Conservation (phyloP, 2,113 vertebrate species). For the Bostrychus sinensis region DNA sequence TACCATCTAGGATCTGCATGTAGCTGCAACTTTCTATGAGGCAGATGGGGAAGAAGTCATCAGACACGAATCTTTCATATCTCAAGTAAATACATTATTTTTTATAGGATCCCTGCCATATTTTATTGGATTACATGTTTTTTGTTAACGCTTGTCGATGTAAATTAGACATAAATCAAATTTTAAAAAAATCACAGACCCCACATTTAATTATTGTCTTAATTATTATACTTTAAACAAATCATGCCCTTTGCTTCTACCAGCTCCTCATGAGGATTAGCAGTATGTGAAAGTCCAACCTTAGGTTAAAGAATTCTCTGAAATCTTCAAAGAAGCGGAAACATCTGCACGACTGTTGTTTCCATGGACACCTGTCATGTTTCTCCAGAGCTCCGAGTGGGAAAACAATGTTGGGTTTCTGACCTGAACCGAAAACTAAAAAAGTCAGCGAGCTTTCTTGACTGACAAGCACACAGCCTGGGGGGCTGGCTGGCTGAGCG, state of each 20-base stretch:
- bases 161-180: not conserved
- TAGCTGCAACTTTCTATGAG: slow-evolving; percentile 56
- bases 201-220: not conserved
- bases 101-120: not conserved
- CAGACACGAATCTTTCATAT: too few species aligned
- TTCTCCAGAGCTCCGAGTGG: slow-evolving; percentile 58
- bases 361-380: slow-evolving; percentile 80
- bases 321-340: slow-evolving; percentile 67
- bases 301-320: slow-evolving; percentile 42
- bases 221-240: slow-evolving; percentile 20
- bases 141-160: not conserved
- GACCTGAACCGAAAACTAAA: slow-evolving; percentile 68
- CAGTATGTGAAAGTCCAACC: slow-evolving; percentile 33
- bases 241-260: slow-evolving; percentile 7
- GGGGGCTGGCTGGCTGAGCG: slow-evolving; percentile 64
- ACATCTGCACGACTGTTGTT: slow-evolving; percentile 71
- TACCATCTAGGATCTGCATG: slow-evolving; percentile 60
- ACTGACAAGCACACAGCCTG: slow-evolving; percentile 75
- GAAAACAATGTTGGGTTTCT: slow-evolving; percentile 68
- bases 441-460: slow-evolving; percentile 64
- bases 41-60: too few species aligned
- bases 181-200: too few species aligned
- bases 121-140: not conserved
- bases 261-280: slow-evolving; percentile 13
- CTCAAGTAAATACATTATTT: not conserved